phyloP scores from a whole-genome alignment of 1,140 invertebrate species.

The Aphelinus certus region DNA sequence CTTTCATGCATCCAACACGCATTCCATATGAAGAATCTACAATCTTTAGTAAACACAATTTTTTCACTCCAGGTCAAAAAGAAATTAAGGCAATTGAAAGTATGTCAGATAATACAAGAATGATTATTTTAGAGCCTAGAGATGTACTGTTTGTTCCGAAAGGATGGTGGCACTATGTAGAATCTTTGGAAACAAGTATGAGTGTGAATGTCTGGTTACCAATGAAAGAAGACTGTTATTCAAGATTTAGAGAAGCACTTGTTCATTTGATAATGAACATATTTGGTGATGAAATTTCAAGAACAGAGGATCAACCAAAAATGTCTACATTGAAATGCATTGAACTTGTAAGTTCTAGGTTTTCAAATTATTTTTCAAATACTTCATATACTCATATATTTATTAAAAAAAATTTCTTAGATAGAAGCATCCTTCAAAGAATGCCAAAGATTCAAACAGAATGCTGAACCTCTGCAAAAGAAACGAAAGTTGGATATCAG shows the following conservation, averaged over 20 bases:
- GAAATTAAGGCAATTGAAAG: slow-evolving; percentile 48
- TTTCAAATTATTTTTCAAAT: not conserved
- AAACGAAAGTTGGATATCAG: slow-evolving; percentile 33
- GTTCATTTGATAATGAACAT: slow-evolving; percentile 60
- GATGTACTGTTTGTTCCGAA: slow-evolving; percentile 89
- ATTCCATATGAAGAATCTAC: slow-evolving; percentile 98
- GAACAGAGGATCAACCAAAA: slow-evolving; percentile 39
- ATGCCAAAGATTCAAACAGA: slow-evolving; percentile 41
- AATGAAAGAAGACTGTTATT: slow-evolving; percentile 66
- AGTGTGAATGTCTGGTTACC: slow-evolving; percentile 91
- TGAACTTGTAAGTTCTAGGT: slow-evolving; percentile 52
- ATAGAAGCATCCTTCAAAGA: slow-evolving; percentile 48
- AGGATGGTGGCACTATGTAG: slow-evolving; percentile 97
- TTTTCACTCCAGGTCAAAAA: slow-evolving; percentile 71
- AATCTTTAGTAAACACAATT: slow-evolving; percentile 88
- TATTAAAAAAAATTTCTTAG: slow-evolving; percentile 43
- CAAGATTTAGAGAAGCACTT: slow-evolving; percentile 60
- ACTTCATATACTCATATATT: not conserved
- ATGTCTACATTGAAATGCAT: slow-evolving; percentile 47
- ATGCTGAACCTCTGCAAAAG: slow-evolving; percentile 17
- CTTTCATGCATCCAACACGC: slow-evolving; percentile 79
- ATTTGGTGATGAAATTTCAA: slow-evolving; percentile 49
- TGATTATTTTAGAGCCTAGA: slow-evolving; percentile 78
- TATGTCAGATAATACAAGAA: slow-evolving; percentile 51
- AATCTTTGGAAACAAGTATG: slow-evolving; percentile 78